Conservation (phyloP, 2,113 vertebrate species). For the Aythya baeri region DNA sequence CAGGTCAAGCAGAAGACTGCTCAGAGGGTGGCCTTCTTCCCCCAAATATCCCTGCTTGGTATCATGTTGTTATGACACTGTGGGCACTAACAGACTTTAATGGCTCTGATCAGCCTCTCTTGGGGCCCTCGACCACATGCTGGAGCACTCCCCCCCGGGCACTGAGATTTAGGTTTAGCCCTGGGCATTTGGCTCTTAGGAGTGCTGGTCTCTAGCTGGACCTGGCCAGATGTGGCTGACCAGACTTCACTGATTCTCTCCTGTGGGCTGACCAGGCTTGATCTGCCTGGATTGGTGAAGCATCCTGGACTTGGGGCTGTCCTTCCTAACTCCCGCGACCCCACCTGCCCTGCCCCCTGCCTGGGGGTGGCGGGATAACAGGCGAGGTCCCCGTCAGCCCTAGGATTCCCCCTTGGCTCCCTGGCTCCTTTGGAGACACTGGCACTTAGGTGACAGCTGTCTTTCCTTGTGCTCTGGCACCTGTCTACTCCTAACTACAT, state of each 20-base stretch:
- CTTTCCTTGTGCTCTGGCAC: not conserved
- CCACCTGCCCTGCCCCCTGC: not conserved
- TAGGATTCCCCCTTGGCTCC: not conserved
- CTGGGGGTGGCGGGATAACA: not conserved
- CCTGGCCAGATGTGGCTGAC: not conserved
- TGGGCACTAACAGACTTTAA: not conserved
- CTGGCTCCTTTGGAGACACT: not conserved
- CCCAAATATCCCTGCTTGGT: not conserved
- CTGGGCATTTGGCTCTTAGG: not conserved
- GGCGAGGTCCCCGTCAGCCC: not conserved
- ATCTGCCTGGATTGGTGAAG: not conserved
- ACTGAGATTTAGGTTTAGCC: not conserved
- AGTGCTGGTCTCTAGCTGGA: not conserved
- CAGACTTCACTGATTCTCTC: not conserved
- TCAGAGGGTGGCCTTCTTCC: not conserved
- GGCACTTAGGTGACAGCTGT: not conserved
- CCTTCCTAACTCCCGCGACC: not conserved
- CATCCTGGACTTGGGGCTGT: not conserved
- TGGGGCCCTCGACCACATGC: not conserved
- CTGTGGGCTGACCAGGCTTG: not conserved
- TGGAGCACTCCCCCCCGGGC: not conserved
- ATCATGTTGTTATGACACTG: not conserved
- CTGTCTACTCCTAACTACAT: not conserved
- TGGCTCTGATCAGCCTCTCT: fast-evolving
- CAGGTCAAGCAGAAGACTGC: not conserved